phyloP scores from a whole-genome alignment of 2,888 invertebrate genomes.

The Drosophila neutralis region DNA sequence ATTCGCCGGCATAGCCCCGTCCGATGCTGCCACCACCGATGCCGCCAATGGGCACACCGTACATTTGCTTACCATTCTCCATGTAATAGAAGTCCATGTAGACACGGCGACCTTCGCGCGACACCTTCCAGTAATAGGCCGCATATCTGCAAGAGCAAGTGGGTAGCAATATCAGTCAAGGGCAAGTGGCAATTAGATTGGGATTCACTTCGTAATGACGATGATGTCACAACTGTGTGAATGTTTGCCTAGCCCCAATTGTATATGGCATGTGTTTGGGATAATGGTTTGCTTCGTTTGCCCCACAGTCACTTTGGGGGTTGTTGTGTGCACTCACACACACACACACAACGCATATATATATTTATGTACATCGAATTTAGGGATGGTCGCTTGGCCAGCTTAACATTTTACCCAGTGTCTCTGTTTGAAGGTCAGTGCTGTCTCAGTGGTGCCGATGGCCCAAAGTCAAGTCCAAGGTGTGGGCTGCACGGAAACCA shows the following conservation, averaged over 20 bases:
- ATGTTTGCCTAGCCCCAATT: slow-evolving; percentile 43
- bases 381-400: slow-evolving; percentile 31
- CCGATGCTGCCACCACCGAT: slow-evolving; percentile 92
- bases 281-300: slow-evolving; percentile 7
- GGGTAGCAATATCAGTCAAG: slow-evolving; percentile 1
- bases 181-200: slow-evolving; percentile 29
- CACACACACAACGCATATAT: background rate
- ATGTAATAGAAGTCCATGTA: slow-evolving; percentile 92
- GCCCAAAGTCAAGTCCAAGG: slow-evolving; percentile 46
- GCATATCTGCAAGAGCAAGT: slow-evolving; percentile 87
- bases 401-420: slow-evolving; percentile 30
- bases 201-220: slow-evolving; percentile 33
- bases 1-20: slow-evolving; percentile 95
- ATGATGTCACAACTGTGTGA: slow-evolving; percentile 61
- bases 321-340: slow-evolving; percentile 14
- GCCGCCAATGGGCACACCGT: slow-evolving; percentile 94
- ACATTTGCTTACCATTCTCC: slow-evolving; percentile 91
- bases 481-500: slow-evolving; percentile 18
- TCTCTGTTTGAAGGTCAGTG: slow-evolving; percentile 57
- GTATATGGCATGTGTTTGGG: background rate
- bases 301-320: slow-evolving; percentile 1
- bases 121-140: slow-evolving; percentile 88
- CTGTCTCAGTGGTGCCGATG: slow-evolving; percentile 41
- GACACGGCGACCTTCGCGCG: slow-evolving; percentile 88
- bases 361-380: slow-evolving; percentile 20